phyloP scores from a whole-genome alignment of 2,888 invertebrate species.

The Sarcophaga rosellei region DNA sequence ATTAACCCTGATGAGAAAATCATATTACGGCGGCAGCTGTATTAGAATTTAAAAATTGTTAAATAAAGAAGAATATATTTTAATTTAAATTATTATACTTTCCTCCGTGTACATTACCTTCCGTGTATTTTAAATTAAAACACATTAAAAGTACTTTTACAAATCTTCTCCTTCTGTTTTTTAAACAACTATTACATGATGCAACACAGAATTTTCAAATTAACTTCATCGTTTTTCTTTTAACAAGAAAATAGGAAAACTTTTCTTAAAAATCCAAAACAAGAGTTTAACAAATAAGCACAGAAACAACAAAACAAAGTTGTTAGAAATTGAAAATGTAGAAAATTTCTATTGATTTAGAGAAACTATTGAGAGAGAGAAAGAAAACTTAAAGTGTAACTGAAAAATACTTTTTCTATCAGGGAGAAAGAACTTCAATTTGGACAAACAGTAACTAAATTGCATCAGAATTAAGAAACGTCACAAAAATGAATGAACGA shows the following conservation, averaged over 20 bases:
- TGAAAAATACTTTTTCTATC: background rate
- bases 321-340: background rate
- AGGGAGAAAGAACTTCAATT: background rate
- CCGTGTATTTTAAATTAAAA: no score
- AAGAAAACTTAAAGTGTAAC: background rate
- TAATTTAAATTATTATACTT: no score
- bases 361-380: background rate
- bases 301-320: background rate
- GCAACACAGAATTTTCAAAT: constrained; percentile 1
- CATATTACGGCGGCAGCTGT: no score
- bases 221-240: background rate
- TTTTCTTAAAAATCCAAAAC: background rate
- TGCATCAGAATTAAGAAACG: background rate
- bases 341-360: background rate
- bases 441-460: background rate
- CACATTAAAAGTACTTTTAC: no score
- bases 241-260: background rate
- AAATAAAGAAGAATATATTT: no score
- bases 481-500: background rate
- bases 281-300: background rate
- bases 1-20: no score
- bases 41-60: no score
- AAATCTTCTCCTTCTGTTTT: no score
- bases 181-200: no score
- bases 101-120: no score